Conservation (phyloP, 2,113 vertebrate genomes). For the Anguilla rostrata region DNA sequence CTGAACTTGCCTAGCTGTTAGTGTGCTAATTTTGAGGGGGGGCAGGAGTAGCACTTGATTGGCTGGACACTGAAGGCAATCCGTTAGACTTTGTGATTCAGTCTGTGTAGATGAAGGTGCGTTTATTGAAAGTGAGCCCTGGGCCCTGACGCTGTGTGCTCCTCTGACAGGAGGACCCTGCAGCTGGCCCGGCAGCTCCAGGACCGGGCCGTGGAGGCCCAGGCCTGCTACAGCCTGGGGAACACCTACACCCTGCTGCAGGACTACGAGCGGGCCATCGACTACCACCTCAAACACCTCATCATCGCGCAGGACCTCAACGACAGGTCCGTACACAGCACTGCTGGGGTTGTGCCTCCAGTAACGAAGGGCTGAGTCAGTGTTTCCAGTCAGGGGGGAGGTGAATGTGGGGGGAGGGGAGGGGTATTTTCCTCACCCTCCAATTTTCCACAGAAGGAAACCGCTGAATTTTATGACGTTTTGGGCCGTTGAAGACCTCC, state of each 20-base stretch:
- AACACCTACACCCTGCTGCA: conserved; percentile 95
- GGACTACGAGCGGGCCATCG: conserved; percentile 91
- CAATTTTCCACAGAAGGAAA: not conserved
- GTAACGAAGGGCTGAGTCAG: not conserved
- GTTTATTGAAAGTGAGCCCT: not conserved
- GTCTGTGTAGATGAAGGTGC: not conserved
- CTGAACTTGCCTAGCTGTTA: too few relatives aligned
- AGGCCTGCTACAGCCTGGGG: conserved; percentile 95
- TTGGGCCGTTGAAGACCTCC: too few relatives aligned
- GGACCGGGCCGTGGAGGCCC: conserved; percentile 91
- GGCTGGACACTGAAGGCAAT: too few relatives aligned
- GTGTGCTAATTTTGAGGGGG: too few relatives aligned
- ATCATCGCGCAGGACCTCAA: conserved; percentile 91
- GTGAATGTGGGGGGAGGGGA: not conserved
- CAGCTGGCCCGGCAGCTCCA: conserved; percentile 88
- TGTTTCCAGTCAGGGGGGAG: not conserved
- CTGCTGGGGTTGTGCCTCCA: not conserved
- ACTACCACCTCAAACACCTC: conserved; percentile 93
- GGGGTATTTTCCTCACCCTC: not conserved
- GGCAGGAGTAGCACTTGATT: too few relatives aligned
- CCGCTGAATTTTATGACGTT: too few relatives aligned
- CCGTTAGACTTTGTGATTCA: not conserved
- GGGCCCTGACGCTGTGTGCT: not conserved
- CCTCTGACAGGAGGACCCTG: conserved; percentile 77
- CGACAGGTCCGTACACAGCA: conserved; percentile 73